Evolutionary conservation across 1,140 invertebrate species (phyloP), one percentile per base, ranked within the genome.

Genomic region (Sycophaga agraensis): DNA sequence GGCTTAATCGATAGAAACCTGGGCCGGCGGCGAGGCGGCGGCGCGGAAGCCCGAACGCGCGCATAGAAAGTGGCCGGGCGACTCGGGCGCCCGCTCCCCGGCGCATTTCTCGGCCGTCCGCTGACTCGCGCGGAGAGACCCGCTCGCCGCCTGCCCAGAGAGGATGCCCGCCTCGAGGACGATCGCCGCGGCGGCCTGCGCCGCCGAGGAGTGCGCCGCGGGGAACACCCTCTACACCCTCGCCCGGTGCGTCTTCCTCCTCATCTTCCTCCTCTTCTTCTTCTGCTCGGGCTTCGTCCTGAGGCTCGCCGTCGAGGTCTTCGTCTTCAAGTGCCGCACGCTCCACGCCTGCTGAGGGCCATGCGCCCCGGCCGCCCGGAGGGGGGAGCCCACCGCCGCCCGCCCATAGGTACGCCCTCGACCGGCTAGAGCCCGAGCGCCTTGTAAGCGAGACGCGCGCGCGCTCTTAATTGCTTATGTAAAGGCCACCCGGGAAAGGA

Each of bases 31-130:
- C 16, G 19, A 14, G n/a, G n/a, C 7, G 21, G 39, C 31, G 56
- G 53, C 60, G 63, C 68, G 70, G 54, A 74, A 75, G 66, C 76
- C n/a, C n/a, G n/a, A n/a, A n/a, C n/a, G n/a, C 70, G 65, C 66
- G 61, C 71, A 72, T 70, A 70, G 70, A 78, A 78, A 78, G 75
- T 75, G 62, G 63, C 49, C 9, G 16, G 26, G 19, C 61, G 21
- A 16, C n/a, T n/a, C n/a, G n/a, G n/a, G 0, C 26, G n/a, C n/a
- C 39, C n/a, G 17, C 9, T 12, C 19, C 24, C 31, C 43, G 14
- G 21, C 24, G 12, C 59, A 9, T 51, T 39, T 54, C 50, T 61
- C 16, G n/a, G 24, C 12, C 16, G 48, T 31, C 17, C 16, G 50
- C 11, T 19, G 26, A 4, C 42, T 21, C n/a, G 43, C 21, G 31